phyloP scores from a whole-genome alignment of 2,113 vertebrate species.

The Semnornis frantzii region DNA sequence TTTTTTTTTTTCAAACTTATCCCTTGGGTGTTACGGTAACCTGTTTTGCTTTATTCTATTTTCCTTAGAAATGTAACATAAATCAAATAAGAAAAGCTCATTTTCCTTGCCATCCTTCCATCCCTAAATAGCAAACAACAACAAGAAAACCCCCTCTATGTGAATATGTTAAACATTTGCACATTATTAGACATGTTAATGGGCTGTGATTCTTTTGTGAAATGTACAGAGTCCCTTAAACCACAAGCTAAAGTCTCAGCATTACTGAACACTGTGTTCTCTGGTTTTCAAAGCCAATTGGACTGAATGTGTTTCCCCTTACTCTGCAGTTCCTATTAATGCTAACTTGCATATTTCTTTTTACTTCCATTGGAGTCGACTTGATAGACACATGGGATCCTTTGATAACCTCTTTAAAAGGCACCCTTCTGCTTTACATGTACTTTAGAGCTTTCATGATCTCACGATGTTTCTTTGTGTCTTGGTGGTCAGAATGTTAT shows the following conservation, averaged over 20 bases:
- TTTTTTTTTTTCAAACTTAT: not conserved
- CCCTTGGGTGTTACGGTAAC: not conserved
- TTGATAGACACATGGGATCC: not conserved
- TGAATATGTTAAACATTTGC: not conserved
- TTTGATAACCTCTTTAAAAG: conserved; percentile 60
- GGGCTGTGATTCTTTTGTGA: not conserved
- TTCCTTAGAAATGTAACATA: not conserved
- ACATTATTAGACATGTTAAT: not conserved
- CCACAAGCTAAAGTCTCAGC: not conserved
- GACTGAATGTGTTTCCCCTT: not conserved
- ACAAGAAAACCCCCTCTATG: not conserved
- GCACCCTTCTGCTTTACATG: conserved; percentile 41
- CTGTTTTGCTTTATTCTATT: not conserved
- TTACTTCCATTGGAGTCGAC: not conserved
- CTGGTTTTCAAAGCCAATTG: not conserved
- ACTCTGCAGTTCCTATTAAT: not conserved
- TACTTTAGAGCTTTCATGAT: conserved; percentile 36
- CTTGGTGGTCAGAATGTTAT: not conserved
- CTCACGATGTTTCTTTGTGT: not conserved
- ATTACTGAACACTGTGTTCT: not conserved
- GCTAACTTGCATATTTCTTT: conserved; percentile 1
- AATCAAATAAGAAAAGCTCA: not conserved
- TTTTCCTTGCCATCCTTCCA: not conserved
- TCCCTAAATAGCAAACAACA: not conserved
- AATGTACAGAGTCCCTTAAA: not conserved